A percentile compares a stretch with the other conserved stretches of the same genome.
phyloP scores from a whole-genome alignment of 2,797 vertebrate genomes.

The Tenualosa thibaudeaui region DNA sequence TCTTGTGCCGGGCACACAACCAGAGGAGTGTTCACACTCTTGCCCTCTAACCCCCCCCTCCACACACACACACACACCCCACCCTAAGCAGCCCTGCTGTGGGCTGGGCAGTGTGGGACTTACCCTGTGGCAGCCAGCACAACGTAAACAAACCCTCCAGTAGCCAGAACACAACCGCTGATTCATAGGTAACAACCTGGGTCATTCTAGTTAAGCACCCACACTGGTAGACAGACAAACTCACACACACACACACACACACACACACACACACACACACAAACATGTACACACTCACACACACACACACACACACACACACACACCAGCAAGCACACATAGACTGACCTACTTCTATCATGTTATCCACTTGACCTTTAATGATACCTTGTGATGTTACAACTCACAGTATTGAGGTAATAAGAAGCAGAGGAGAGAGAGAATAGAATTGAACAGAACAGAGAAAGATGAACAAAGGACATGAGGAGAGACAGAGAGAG shows the following conservation, averaged over 20 bases:
- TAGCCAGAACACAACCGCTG: conserved; percentile 14
- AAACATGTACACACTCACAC: not conserved
- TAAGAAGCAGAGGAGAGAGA: not conserved
- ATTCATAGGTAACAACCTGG: conserved; percentile 9
- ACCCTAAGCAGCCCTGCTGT: not conserved
- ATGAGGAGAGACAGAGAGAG: no score
- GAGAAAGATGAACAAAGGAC: not conserved
- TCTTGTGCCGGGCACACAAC: conserved; percentile 53
- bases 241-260: not conserved
- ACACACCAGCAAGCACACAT: not conserved
- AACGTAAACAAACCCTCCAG: conserved; percentile 46
- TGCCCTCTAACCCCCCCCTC: not conserved
- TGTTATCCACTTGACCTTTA: conserved; percentile 6
- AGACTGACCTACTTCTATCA: not conserved
- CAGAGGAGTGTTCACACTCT: conserved; percentile 45
- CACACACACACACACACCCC: not conserved
- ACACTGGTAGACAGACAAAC: conserved; percentile 8
- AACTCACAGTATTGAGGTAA: not conserved
- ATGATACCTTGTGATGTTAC: not conserved
- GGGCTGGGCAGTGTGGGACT: not conserved
- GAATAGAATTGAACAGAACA: not conserved
- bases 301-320: not conserved
- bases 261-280: not conserved
- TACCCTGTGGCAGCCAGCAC: conserved; percentile 35
- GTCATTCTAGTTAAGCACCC: conserved; percentile 21